phyloP scores from a whole-genome alignment of 2,113 vertebrate genomes.

The Danionella cerebrum region DNA sequence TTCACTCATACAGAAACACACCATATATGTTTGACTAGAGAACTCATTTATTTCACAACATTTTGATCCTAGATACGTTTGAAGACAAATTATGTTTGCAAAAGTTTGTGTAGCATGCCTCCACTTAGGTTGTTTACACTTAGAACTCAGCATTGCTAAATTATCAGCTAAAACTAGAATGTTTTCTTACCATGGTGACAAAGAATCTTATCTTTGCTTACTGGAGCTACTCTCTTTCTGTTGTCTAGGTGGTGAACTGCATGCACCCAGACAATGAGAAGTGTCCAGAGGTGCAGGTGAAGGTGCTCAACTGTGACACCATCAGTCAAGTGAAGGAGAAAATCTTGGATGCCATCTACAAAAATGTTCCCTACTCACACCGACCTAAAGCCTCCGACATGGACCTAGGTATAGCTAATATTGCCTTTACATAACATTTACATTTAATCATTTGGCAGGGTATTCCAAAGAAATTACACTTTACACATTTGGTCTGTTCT shows the following conservation, averaged over 20 bases:
- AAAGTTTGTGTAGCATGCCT: too few relatives aligned
- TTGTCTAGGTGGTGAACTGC: conserved; percentile 84
- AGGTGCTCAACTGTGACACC: conserved; percentile 94
- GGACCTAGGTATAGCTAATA: conserved; percentile 78
- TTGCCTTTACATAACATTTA: background rate
- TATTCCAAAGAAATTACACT: too few relatives aligned
- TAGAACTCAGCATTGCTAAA: background rate
- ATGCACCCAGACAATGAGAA: conserved; percentile 92
- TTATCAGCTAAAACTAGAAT: too few relatives aligned
- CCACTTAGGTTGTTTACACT: too few relatives aligned
- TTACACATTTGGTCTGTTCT: too few relatives aligned
- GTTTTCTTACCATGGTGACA: too few relatives aligned
- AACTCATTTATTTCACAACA: too few relatives aligned
- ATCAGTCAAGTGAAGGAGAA: conserved; percentile 98
- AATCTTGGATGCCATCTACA: conserved; percentile 96
- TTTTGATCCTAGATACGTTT: background rate
- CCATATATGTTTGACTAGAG: background rate
- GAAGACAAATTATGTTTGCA: too few relatives aligned
- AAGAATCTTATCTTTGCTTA: background rate
- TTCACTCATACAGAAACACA: background rate
- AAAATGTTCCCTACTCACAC: conserved; percentile 93
- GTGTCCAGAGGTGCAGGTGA: conserved; percentile 89
- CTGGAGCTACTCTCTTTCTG: background rate
- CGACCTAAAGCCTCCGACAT: conserved; percentile 92
- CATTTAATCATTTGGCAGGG: too few relatives aligned